Conservation (phyloP, 2,797 vertebrate species). For the Pachyuromys duprasi region DNA sequence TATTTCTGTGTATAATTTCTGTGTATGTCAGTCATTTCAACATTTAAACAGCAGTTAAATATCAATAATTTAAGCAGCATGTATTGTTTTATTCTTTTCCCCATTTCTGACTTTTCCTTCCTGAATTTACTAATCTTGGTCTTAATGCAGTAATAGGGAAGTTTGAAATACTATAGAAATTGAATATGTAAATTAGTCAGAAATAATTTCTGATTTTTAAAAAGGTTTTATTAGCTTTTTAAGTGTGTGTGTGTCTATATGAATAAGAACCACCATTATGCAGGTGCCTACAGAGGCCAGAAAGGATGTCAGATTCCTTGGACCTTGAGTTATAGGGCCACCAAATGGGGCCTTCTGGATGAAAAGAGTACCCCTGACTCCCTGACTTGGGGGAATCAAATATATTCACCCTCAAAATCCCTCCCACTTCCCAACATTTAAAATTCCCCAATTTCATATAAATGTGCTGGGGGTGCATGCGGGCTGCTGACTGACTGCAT, state of each 20-base stretch:
- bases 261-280: background rate
- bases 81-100: constrained; percentile 40
- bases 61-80: background rate
- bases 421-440: too few species aligned
- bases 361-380: background rate
- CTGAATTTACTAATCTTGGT: background rate
- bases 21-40: background rate
- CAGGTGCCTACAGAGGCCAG: background rate
- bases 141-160: background rate
- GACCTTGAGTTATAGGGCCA: background rate
- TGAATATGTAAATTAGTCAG: background rate
- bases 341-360: background rate
- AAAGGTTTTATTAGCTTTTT: background rate
- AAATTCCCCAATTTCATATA: too few species aligned
- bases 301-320: background rate
- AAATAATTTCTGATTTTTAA: background rate
- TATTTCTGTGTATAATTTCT: background rate
- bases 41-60: background rate
- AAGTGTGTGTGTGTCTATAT: too few species aligned
- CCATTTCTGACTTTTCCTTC: background rate
- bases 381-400: too few species aligned
- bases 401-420: too few species aligned
- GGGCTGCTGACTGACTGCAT: too few species aligned
- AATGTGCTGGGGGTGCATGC: too few species aligned
- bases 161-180: background rate